Evolutionary conservation across 92 coral and sea anemone species (phyloP).

Genomic region (Porites lobata): DNA sequence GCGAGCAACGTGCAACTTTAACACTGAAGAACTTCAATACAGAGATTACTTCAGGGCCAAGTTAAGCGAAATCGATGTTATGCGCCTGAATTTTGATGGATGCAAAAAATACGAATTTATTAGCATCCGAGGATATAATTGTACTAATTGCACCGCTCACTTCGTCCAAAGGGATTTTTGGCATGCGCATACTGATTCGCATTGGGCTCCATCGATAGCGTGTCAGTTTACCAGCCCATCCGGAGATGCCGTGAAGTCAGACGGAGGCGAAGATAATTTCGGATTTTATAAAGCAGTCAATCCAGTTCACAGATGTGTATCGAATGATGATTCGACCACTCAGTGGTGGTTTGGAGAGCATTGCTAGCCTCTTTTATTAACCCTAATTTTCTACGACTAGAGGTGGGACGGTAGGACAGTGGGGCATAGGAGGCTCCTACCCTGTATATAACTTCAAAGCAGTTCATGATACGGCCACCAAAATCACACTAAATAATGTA

Average conservation of each 20-base stretch:
- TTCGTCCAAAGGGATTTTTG: neutral
- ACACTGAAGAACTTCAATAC: constrained; percentile 46
- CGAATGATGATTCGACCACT: constrained; percentile 32
- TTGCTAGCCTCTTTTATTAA: no score
- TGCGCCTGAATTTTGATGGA: neutral
- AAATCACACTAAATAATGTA: no score
- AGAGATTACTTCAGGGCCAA: constrained; percentile 58
- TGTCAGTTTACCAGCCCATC: neutral
- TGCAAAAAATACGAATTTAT: constrained; percentile 47
- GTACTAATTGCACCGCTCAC: constrained; percentile 29
- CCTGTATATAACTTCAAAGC: no score
- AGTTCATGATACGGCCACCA: no score
- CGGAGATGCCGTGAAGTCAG: neutral
- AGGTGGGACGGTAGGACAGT: no score
- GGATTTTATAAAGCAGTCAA: constrained; percentile 30
- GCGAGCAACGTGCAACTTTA: constrained; percentile 62
- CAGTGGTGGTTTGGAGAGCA: constrained; percentile 63
- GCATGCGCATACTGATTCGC: constrained; percentile 34
- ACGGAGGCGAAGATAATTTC: constrained; percentile 44
- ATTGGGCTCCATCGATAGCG: neutral
- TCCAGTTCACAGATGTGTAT: constrained; percentile 40
- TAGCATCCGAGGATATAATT: constrained; percentile 42
- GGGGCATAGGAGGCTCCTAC: no score
- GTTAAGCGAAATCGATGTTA: constrained; percentile 44
- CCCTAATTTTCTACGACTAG: no score